Base-by-base conservation (phyloP, 2,888 invertebrate genomes). In the Cheilosia urbana region DNA sequence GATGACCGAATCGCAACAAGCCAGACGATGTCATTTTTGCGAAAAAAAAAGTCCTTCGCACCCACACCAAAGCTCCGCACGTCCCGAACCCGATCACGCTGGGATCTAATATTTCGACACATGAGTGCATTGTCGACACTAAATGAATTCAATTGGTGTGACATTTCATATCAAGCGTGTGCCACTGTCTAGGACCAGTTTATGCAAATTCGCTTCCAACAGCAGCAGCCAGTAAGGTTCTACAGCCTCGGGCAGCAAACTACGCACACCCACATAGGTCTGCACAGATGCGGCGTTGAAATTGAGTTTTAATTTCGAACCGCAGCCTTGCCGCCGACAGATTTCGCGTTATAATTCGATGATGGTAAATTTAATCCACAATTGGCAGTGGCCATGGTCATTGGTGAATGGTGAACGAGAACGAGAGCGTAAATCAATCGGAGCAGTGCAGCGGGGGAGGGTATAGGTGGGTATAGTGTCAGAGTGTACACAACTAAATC, bases 281-380 rank as follows among this genome's bases (percentile, higher is more conserved):
- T 6, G 1, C 47, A 19, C 47, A 21, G 15, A 7, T 15, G 63
- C 27, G 19, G 19, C 13, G 58, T 2, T 45, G 77, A 75, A 84
- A 84, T 84, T 84, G 80, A 84, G 84, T 84, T 84, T 80, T 84
- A 84, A 84, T 84, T 84, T 65, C 58, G 69, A 27, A 84, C 80
- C 84, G 40, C 84, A 84, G 66, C 27, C 24, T 51, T 51, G 73
- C 63, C 27, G 63, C 79, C 65, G 57, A 75, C 84, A 84, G 84
- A 84, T 84, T 84, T 80, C 69, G 58, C 13, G 57, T 58, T 65
- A 80, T 84, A 84, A 84, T 75, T 84, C 75, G 80, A 84, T 84
- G 73, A 79, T 84, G 84, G 84, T 65, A 60, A 84, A 80, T 84
- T 79, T 65, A 80, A 84, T 84, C 69, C 65, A 49, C 79, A 79